A percentile compares a stretch with the other conserved stretches of the same genome.
Evolutionary conservation across 1,140 invertebrate genomes (phyloP).

Genomic region (Heliconius congener): DNA sequence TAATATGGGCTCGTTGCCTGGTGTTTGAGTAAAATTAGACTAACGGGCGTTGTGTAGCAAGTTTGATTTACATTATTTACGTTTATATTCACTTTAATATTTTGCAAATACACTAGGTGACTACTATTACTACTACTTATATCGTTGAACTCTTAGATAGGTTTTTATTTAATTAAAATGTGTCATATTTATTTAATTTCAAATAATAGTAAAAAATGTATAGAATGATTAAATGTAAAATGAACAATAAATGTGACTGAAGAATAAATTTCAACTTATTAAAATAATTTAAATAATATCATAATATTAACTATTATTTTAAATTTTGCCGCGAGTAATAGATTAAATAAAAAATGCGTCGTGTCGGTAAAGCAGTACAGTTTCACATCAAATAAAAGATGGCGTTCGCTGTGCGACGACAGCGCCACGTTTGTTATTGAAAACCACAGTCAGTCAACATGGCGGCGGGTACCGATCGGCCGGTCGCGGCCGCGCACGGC

Average conservation of each 20-base stretch:
- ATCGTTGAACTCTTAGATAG: too few species aligned
- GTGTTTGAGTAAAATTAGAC: constrained; percentile 75
- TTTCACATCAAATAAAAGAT: constrained; percentile 57
- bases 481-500: constrained; percentile 76
- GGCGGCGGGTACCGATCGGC: constrained; percentile 81
- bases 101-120: neutral
- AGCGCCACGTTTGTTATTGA: constrained; percentile 73
- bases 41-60: constrained; percentile 19
- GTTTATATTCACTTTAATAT: neutral
- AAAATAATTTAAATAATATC: neutral
- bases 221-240: too few species aligned
- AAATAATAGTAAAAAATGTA: too few species aligned
- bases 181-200: too few species aligned
- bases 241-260: too few species aligned
- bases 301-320: constrained; percentile 29
- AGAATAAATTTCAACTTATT: too few species aligned
- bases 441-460: constrained; percentile 70
- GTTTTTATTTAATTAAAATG: too few species aligned
- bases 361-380: constrained; percentile 68
- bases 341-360: constrained; percentile 15
- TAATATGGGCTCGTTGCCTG: constrained; percentile 77
- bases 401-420: constrained; percentile 56
- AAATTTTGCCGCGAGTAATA: constrained; percentile 50
- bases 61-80: neutral
- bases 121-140: too few species aligned